Evolutionary conservation across 1,140 invertebrate species (phyloP).

Genomic region (Drosophila yakuba): DNA sequence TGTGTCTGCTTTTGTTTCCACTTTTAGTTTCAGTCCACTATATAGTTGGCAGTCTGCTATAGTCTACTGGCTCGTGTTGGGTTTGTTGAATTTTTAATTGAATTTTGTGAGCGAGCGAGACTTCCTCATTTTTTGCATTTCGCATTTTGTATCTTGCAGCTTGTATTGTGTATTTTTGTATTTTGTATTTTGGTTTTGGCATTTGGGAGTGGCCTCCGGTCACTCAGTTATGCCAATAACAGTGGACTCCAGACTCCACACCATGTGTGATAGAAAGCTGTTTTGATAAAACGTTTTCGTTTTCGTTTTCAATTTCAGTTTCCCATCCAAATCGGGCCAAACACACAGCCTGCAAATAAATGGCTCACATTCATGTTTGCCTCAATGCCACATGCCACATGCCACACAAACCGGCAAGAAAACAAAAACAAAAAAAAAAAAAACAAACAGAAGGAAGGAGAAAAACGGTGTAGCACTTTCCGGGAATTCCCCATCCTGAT

Average conservation of each 20-base stretch:
- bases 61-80: constrained; percentile 32
- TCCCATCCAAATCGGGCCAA: constrained; percentile 1
- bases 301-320: constrained; percentile 27
- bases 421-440: neutral
- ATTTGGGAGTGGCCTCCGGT: constrained; percentile 25
- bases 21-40: constrained; percentile 57
- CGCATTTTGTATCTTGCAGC: neutral
- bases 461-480: neutral
- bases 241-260: neutral
- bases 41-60: constrained; percentile 19
- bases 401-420: neutral
- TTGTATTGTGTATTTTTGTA: neutral
- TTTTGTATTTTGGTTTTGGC: neutral
- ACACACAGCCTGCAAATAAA: constrained; percentile 20
- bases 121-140: constrained; percentile 43
- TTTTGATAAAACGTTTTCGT: constrained; percentile 47
- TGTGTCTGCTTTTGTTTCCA: constrained; percentile 40
- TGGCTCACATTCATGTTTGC: constrained; percentile 14
- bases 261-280: constrained; percentile 44
- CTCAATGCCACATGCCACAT: constrained; percentile 7
- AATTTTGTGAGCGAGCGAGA: constrained; percentile 54
- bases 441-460: neutral
- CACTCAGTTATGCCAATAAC: constrained; percentile 45
- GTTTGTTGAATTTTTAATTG: constrained; percentile 79
- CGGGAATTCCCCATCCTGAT: neutral